These are phyloP conservation scores for Gila robusta DNA, from an alignment of 2,797 vertebrate genomes.

Conservation along the genomic window DNA sequence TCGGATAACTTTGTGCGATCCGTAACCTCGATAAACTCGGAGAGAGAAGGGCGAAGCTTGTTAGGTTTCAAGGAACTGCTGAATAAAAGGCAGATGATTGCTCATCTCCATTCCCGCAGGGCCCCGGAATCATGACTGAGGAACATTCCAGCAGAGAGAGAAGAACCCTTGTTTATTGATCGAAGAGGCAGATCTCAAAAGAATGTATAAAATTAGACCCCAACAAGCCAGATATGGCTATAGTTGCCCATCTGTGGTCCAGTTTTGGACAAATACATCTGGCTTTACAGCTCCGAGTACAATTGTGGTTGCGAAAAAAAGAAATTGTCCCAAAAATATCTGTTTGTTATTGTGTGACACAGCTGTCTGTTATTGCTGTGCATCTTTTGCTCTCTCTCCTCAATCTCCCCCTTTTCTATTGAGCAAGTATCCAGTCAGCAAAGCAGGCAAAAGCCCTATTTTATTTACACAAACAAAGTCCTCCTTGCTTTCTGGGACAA, in stretches of 20 bases:
- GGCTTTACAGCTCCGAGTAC: slow-evolving; percentile 15
- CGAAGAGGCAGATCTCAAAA: slow-evolving; percentile 59
- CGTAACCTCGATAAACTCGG: slow-evolving; percentile 4
- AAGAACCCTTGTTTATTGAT: slow-evolving; percentile 71
- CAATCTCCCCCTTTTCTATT: slow-evolving; percentile 45
- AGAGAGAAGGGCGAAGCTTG: slow-evolving; percentile 1
- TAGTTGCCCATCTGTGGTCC: slow-evolving; percentile 10
- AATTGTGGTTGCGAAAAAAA: background rate
- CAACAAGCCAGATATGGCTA: background rate
- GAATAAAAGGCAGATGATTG: slow-evolving; percentile 63
- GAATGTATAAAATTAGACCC: slow-evolving; percentile 43
- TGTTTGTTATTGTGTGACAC: slow-evolving; percentile 31
- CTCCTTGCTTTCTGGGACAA: slow-evolving; percentile 98
- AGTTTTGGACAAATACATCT: slow-evolving; percentile 15
- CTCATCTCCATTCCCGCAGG: slow-evolving; percentile 69
- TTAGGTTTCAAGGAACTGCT: slow-evolving; percentile 30
- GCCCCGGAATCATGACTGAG: slow-evolving; percentile 70
- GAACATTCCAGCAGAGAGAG: slow-evolving; percentile 75
- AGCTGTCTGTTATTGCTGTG: slow-evolving; percentile 36
- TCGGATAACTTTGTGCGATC: background rate
- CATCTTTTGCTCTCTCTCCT: slow-evolving; percentile 52
- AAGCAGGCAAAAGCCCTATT: slow-evolving; percentile 91
- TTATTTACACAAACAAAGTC: slow-evolving; percentile 99
- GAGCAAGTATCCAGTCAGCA: slow-evolving; percentile 69
- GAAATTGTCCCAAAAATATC: background rate